phyloP scores from a whole-genome alignment of 2,113 vertebrate genomes.

The Neodon shergylaensis region DNA sequence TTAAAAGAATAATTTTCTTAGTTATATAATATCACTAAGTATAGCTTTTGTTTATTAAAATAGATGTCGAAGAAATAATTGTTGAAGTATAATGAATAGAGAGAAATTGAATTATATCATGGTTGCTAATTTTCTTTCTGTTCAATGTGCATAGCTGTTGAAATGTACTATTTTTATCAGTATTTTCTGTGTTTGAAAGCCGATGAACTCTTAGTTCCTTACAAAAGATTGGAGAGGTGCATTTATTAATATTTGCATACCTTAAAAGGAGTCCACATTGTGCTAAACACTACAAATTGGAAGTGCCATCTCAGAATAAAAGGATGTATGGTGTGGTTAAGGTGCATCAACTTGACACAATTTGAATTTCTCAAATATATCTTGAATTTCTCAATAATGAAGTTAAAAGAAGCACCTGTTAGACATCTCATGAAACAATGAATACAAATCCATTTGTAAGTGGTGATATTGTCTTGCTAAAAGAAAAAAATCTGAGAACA shows the following conservation, averaged over 20 bases:
- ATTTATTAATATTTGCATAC: conserved; percentile 71
- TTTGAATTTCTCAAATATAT: conserved; percentile 12
- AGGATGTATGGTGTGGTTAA: background rate
- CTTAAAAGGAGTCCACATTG: conserved; percentile 48
- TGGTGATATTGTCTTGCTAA: conserved; percentile 49
- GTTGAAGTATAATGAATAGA: background rate
- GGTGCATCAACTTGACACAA: conserved; percentile 10
- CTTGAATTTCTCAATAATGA: conserved; percentile 34
- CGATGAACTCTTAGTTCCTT: background rate
- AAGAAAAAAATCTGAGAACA: conserved; percentile 60
- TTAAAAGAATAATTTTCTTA: background rate
- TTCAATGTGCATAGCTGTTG: background rate
- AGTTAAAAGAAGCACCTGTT: conserved; percentile 66
- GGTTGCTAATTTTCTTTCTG: background rate
- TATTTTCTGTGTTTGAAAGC: conserved; percentile 47
- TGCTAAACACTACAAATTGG: conserved; percentile 45
- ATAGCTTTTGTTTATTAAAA: background rate
- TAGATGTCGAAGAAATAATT: conserved; percentile 11
- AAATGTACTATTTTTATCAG: conserved; percentile 48
- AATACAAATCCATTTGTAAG: conserved; percentile 48
- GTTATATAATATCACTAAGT: background rate
- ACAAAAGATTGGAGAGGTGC: conserved; percentile 45
- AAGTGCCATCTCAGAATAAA: conserved; percentile 62
- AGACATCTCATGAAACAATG: conserved; percentile 66
- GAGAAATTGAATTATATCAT: conserved; percentile 6